phyloP scores from a whole-genome alignment of 2,113 vertebrate species.

The Psittacula cyanocephala region DNA sequence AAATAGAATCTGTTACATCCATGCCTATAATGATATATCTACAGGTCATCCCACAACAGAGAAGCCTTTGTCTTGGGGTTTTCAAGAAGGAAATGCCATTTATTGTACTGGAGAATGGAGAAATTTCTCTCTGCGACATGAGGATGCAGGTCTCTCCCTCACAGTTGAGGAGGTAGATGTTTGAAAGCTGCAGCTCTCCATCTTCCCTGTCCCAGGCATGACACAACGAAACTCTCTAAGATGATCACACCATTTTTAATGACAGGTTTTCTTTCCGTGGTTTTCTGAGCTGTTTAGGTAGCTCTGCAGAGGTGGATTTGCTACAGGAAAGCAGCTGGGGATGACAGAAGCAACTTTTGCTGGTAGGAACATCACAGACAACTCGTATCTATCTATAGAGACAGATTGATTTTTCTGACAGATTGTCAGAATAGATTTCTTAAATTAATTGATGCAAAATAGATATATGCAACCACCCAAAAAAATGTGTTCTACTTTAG shows the following conservation, averaged over 20 bases:
- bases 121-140: background rate
- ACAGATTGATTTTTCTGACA: conserved; percentile 37
- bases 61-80: background rate
- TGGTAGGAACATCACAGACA: conserved; percentile 41
- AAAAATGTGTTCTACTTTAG: background rate
- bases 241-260: background rate
- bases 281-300: background rate
- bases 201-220: background rate
- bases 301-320: background rate
- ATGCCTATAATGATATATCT: background rate
- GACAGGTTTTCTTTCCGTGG: background rate
- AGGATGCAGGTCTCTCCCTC: background rate
- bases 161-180: background rate
- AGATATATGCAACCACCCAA: background rate
- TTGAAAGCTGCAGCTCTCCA: background rate
- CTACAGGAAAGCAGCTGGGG: background rate
- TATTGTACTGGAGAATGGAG: background rate
- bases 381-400: background rate
- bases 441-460: conserved; percentile 42
- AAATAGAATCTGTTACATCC: background rate
- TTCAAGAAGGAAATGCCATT: background rate
- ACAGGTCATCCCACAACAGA: background rate
- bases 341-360: conserved; percentile 26
- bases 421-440: conserved; percentile 31
- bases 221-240: background rate